Base-by-base conservation (phyloP, 2,888 invertebrate genomes). In the Lasius fuliginosus region DNA sequence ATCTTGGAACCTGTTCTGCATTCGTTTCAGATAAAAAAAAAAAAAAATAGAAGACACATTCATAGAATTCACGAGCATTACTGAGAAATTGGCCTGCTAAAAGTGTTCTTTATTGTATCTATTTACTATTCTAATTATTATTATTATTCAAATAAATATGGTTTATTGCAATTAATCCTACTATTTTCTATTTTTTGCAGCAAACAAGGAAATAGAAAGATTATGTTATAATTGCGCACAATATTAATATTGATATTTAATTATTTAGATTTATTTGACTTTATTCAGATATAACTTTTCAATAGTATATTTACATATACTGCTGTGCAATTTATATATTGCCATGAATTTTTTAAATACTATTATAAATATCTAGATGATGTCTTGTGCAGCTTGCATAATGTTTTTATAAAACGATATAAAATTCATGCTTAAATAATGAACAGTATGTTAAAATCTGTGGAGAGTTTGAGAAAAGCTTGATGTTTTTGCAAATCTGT, bases 131-230 rank as follows among this genome's bases (percentile, higher is more conserved):
- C 92, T 93, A 90, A 92, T 93, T 82, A 89, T 93, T 83, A 89
- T 93, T 83, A 88, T 90, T 93, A 93, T 92, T 92, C 92, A 92
- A 94, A 94, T 94, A 94, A 93, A 94, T 91, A 93, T 94, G 93
- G 90, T 94, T 94, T 93, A 93, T 90, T 87, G 87, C 87, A 85
- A 84, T 76, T 60, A 73, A 69, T 23, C 18, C 15, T 23, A 33
- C 53, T 15, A 53, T 53, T 67, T 15, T 64, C 18, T 74, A 2
- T 11, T 82, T 58, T 40, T 36, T 69, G 27, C 1, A 33, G 8
- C 33, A 11, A 27, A 65, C 6, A 36, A 2, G 15, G 64, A 36
- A 71, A 71, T 33, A 62, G n/a, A 6, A 40, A 40, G 11, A n/a
- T n/a, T 74, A 30, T 6, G 5, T 42, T 62, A 8, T 15, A 64